Percentiles rank a stretch among this genome's conserved stretches.
phyloP scores from a whole-genome alignment of 2,888 invertebrate species.

The Stegana nigrithorax region DNA sequence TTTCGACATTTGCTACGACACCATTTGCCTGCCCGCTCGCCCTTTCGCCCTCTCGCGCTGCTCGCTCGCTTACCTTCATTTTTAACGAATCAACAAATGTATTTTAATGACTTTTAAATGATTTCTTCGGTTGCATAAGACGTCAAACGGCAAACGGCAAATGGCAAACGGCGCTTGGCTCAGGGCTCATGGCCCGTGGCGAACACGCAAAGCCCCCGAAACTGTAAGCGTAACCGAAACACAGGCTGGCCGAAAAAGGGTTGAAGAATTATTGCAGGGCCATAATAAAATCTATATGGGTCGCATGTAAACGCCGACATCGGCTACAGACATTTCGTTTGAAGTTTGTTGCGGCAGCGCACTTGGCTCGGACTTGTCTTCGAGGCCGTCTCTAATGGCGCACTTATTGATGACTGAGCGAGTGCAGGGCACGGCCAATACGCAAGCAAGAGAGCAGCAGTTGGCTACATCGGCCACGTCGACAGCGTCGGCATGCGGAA shows the following conservation, averaged over 20 bases:
- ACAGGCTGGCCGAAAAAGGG: neutral
- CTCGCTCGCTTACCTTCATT: neutral
- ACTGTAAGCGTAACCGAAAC: neutral
- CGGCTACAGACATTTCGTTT: neutral
- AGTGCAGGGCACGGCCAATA: no score
- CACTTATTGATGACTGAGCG: neutral
- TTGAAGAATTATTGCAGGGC: neutral
- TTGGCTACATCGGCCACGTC: no score
- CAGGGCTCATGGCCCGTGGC: no score
- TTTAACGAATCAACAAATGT: slow-evolving; percentile 2
- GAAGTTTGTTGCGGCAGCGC: neutral
- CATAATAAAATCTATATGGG: slow-evolving; percentile 3
- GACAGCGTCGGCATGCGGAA: no score
- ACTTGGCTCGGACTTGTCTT: no score
- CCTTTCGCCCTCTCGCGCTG: no score
- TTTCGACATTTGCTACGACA: slow-evolving; percentile 12
- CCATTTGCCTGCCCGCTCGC: neutral
- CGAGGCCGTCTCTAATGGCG: no score
- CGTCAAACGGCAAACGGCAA: no score
- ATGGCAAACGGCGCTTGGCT: neutral
- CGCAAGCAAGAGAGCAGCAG: no score
- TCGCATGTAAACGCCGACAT: neutral
- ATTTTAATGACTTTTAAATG: slow-evolving; percentile 45
- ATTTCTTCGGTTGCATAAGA: slow-evolving; percentile 35
- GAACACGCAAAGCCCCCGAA: slow-evolving; percentile 4